phyloP scores from a whole-genome alignment of 2,113 vertebrate genomes.

The Opisthocomus hoazin region DNA sequence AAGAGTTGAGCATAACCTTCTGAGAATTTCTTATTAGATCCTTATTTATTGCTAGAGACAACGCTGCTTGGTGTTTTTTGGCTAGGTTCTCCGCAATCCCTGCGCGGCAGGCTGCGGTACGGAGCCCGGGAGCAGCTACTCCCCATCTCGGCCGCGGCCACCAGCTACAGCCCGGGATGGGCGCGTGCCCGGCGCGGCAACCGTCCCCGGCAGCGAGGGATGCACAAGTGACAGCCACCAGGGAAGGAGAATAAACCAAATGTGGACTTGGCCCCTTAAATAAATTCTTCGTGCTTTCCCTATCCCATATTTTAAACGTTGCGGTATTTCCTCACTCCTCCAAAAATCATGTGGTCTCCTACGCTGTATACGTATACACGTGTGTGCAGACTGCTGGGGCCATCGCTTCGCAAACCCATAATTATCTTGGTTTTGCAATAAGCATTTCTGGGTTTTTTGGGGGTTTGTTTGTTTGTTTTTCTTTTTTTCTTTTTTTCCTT shows the following conservation, averaged over 20 bases:
- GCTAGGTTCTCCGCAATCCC: neutral
- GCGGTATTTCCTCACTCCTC: neutral
- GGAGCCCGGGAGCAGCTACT: neutral
- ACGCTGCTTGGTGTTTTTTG: neutral
- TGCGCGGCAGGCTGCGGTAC: fast-evolving
- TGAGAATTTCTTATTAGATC: neutral
- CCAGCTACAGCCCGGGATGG: neutral
- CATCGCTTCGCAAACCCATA: neutral
- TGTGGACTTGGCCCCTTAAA: neutral
- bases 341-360: neutral
- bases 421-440: neutral
- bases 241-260: neutral
- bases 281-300: neutral
- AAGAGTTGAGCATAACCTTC: neutral
- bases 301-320: neutral
- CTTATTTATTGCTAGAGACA: neutral
- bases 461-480: neutral
- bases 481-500: neutral
- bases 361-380: fast-evolving
- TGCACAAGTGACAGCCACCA: neutral
- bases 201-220: neutral
- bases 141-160: neutral
- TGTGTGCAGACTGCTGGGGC: neutral
- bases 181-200: neutral
- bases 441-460: neutral